Percentiles rank a stretch among this genome's conserved stretches.
These are phyloP conservation scores for Amphibalanus amphitrite DNA, from an alignment of 1,140 invertebrate species.

Conservation along the genomic window DNA sequence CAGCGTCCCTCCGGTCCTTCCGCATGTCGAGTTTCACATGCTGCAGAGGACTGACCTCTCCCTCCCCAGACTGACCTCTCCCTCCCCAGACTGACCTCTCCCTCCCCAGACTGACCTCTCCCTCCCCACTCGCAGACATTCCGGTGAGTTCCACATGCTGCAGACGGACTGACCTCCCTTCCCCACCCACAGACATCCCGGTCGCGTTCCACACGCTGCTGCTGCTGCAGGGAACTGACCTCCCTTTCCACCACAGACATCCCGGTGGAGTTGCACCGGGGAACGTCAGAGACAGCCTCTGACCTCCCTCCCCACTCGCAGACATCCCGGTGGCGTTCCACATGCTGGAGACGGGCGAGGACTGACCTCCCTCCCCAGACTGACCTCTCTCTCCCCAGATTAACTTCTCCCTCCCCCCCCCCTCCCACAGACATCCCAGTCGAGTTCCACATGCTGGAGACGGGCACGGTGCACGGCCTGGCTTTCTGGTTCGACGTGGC, in stretches of 20 bases:
- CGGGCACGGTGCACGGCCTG: conserved; percentile 88
- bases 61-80: no score
- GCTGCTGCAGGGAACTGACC: no score
- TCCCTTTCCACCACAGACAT: conserved; percentile 42
- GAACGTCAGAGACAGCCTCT: no score
- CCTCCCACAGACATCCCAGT: conserved; percentile 83
- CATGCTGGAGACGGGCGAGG: conserved; percentile 65
- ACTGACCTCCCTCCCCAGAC: conserved; percentile 7
- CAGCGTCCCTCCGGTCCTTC: no score
- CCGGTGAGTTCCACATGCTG: conserved; percentile 71
- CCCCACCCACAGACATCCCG: conserved; percentile 69
- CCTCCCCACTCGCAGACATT: conserved; percentile 49
- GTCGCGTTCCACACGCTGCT: conserved; percentile 78
- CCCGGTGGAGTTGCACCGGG: conserved; percentile 88
- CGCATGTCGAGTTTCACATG: no score
- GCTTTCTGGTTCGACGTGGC: conserved; percentile 99
- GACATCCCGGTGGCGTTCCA: conserved; percentile 88
- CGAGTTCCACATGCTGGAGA: conserved; percentile 78
- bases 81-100: conserved; percentile 41
- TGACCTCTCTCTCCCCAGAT: conserved; percentile 78
- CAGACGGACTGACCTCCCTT: conserved; percentile 37
- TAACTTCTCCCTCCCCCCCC: conserved; percentile 47
- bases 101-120: conserved; percentile 86
- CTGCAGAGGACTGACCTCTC: conserved; percentile 37
- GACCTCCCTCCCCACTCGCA: no score